Evolutionary conservation across 2,797 vertebrate species (phyloP).

Genomic region (Bufotes viridis): DNA sequence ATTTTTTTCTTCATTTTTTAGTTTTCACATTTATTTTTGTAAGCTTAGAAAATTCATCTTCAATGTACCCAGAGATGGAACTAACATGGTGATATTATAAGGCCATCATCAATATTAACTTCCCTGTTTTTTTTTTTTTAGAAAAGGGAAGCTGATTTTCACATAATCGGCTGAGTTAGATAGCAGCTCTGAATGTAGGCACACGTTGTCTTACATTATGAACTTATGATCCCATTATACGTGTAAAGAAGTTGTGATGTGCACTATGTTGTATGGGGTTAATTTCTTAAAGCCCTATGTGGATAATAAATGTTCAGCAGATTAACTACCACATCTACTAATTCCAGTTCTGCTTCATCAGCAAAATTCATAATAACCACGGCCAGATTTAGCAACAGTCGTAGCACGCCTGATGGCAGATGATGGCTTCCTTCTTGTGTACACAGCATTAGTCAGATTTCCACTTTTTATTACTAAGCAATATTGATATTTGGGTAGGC

Average conservation of each 20-base stretch:
- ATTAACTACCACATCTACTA: conserved; percentile 7
- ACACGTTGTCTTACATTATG: neutral
- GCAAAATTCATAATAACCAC: neutral
- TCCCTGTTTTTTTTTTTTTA: neutral
- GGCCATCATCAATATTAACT: neutral
- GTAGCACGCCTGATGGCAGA: neutral
- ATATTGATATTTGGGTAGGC: neutral
- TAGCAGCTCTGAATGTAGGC: neutral
- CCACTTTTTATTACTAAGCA: neutral
- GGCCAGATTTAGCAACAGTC: neutral
- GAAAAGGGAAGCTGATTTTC: neutral
- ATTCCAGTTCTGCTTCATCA: conserved; percentile 16
- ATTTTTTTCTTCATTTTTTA: neutral
- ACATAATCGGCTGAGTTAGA: neutral
- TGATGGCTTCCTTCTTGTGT: neutral
- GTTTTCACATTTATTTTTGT: neutral
- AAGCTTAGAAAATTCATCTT: too few species aligned
- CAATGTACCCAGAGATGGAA: too few species aligned
- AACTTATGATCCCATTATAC: neutral
- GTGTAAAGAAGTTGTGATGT: neutral
- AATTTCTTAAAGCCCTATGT: conserved; percentile 2
- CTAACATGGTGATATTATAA: neutral
- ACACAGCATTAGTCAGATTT: neutral
- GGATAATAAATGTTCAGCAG: conserved; percentile 2
- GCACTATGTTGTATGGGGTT: neutral